A percentile compares a stretch with the other conserved stretches of the same genome.
phyloP scores from a whole-genome alignment of 92 coral and sea anemone genomes.

The Meandrina meandrites region DNA sequence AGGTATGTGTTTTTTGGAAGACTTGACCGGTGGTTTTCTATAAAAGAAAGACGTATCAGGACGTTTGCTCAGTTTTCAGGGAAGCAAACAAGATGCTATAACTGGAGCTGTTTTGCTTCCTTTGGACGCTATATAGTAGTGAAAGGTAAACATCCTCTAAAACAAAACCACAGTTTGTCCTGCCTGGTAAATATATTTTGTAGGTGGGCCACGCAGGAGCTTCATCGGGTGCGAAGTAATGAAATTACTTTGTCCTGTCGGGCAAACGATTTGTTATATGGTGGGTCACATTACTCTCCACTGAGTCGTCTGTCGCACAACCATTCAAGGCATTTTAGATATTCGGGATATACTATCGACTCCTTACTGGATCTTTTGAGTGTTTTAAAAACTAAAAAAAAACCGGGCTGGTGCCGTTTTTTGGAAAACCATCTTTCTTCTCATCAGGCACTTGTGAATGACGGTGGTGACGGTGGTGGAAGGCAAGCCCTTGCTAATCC shows the following conservation, averaged over 20 bases:
- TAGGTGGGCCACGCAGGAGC: constrained; percentile 13
- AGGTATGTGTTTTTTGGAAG: constrained; percentile 44
- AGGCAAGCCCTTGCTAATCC: background rate
- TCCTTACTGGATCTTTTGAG: no score
- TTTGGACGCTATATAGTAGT: background rate
- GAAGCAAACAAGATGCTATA: background rate
- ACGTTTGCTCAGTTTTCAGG: constrained; percentile 16
- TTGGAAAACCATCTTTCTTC: background rate
- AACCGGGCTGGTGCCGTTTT: background rate
- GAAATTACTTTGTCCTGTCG: no score
- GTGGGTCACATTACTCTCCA: no score
- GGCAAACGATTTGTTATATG: no score
- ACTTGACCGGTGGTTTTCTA: constrained; percentile 24
- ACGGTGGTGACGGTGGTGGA: background rate
- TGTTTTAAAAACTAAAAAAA: no score
- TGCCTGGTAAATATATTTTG: background rate
- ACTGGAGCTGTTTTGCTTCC: background rate
- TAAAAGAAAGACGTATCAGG: constrained; percentile 6
- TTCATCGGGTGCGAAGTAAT: background rate
- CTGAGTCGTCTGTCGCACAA: no score
- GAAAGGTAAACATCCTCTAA: background rate
- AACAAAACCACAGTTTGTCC: background rate
- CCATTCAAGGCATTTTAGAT: no score
- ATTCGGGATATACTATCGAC: no score
- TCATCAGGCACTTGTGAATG: background rate